A percentile compares a stretch with the other conserved stretches of the same genome.
phyloP scores from a whole-genome alignment of 1,140 invertebrate species.

The Phymastichus coffea region DNA sequence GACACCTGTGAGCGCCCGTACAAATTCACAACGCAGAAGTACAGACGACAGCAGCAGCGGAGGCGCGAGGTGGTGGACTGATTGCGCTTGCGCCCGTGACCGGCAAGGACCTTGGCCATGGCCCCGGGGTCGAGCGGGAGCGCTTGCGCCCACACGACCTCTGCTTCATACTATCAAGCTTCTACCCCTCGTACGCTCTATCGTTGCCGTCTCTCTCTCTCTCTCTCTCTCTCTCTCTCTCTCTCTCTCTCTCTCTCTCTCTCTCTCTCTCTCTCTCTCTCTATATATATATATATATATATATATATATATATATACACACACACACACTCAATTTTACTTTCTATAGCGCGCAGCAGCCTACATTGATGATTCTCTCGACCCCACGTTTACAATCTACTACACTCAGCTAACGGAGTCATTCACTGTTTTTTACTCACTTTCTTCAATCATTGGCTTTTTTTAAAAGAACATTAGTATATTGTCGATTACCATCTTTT shows the following conservation, averaged over 20 bases:
- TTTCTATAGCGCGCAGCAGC: too few relatives aligned
- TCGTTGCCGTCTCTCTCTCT: slow-evolving; percentile 15
- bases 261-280: background rate
- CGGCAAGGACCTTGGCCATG: slow-evolving; percentile 51
- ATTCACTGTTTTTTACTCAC: too few relatives aligned
- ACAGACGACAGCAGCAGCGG: slow-evolving; percentile 22
- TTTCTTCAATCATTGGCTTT: too few relatives aligned
- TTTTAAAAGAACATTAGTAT: too few relatives aligned
- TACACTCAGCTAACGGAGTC: too few relatives aligned
- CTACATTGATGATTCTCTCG: background rate
- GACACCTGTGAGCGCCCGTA: too few relatives aligned
- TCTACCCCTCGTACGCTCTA: slow-evolving; percentile 27
- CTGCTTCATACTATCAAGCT: slow-evolving; percentile 36
- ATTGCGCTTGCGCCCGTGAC: slow-evolving; percentile 53
- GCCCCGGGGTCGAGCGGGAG: slow-evolving; percentile 38
- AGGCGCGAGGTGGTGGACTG: slow-evolving; percentile 36
- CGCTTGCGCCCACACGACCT: slow-evolving; percentile 49
- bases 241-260: background rate
- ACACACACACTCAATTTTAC: too few relatives aligned
- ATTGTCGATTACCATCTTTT: too few relatives aligned
- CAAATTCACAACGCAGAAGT: too few relatives aligned
- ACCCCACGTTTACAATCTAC: too few relatives aligned
- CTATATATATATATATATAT: too few relatives aligned
- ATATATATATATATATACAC: too few relatives aligned
- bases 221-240: background rate